Conservation (phyloP, 2,888 invertebrate genomes). For the Megalurothrips usitatus region DNA sequence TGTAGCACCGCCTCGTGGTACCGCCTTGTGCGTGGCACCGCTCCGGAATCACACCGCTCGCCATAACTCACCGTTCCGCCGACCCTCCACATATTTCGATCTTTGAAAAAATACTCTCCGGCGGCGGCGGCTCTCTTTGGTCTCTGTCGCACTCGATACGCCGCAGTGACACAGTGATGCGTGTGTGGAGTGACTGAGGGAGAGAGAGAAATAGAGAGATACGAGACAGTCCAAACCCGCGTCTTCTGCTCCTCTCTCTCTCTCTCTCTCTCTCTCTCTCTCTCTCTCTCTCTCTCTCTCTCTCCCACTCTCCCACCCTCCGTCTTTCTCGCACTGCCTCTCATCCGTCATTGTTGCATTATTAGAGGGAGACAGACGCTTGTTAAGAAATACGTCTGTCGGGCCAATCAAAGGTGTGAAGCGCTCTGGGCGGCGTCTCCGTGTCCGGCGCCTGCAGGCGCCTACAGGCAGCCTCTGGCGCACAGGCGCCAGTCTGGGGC, state of each 20-base stretch:
- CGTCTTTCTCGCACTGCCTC: background rate
- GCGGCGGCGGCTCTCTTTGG: background rate
- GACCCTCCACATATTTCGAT: background rate
- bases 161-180: too few relatives aligned
- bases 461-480: background rate
- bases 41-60: background rate
- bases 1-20: background rate
- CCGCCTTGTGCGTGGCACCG: background rate
- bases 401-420: slow-evolving; percentile 15
- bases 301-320: background rate
- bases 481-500: background rate
- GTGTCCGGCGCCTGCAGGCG: background rate
- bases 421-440: background rate
- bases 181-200: too few relatives aligned
- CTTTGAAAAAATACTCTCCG: background rate
- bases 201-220: too few relatives aligned
- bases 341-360: too few relatives aligned
- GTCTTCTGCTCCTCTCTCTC: background rate
- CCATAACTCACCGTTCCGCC: slow-evolving; percentile 3
- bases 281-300: background rate
- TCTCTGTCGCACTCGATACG: too few relatives aligned
- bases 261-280: background rate
- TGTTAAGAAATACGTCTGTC: background rate
- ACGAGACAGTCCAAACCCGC: too few relatives aligned
- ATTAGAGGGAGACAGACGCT: background rate